Conservation (phyloP, 2,797 vertebrate species). For the Threskiornis aethiopicus region DNA sequence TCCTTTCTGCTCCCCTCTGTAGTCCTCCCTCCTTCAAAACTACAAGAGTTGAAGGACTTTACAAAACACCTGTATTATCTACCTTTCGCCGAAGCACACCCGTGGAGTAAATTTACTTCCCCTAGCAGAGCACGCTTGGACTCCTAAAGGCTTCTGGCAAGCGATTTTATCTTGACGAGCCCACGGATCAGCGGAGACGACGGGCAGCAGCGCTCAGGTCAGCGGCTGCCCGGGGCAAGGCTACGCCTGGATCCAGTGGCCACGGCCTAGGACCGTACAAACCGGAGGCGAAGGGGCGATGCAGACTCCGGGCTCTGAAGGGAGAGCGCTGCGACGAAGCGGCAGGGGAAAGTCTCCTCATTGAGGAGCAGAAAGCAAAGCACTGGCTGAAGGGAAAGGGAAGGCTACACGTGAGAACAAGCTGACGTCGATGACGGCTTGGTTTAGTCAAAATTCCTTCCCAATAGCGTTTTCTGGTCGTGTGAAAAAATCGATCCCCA, state of each 20-base stretch:
- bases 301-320: rapidly evolving
- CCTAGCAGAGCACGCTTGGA: background rate
- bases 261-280: background rate
- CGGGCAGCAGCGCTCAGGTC: background rate
- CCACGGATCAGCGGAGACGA: background rate
- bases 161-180: background rate
- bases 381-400: background rate
- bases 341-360: background rate
- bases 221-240: background rate
- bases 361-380: background rate
- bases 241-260: rapidly evolving
- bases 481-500: background rate
- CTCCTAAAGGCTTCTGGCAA: background rate
- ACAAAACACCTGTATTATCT: background rate
- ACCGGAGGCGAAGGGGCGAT: background rate
- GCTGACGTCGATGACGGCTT: rapidly evolving
- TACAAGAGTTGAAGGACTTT: background rate
- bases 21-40: background rate
- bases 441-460: background rate
- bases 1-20: background rate
- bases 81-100: background rate
- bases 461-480: background rate
- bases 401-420: background rate
- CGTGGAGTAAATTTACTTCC: background rate
- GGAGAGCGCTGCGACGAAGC: background rate